phyloP scores from a whole-genome alignment of 2,888 invertebrate genomes.

The Andrena praecox region DNA sequence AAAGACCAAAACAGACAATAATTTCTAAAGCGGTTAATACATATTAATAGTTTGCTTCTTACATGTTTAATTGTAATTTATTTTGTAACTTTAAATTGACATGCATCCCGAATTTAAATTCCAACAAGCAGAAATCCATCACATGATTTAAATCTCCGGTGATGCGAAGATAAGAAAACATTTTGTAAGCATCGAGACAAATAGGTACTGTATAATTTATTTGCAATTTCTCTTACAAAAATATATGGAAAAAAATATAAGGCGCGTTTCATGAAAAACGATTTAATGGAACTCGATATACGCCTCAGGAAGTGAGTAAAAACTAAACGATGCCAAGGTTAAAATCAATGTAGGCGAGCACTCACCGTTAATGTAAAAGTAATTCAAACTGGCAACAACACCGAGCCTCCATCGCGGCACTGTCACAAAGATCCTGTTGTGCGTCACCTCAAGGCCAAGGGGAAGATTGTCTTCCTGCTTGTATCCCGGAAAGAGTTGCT shows the following conservation, averaged over 20 bases:
- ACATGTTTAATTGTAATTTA: too few relatives aligned
- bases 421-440: slow-evolving; percentile 89
- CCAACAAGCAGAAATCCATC: too few relatives aligned
- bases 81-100: too few relatives aligned
- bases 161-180: too few relatives aligned
- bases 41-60: too few relatives aligned
- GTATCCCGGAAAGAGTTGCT: slow-evolving; percentile 82
- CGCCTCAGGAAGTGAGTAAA: background rate
- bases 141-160: too few relatives aligned
- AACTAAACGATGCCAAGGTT: background rate
- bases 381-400: slow-evolving; percentile 91
- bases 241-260: background rate
- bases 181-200: too few relatives aligned
- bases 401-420: slow-evolving; percentile 92
- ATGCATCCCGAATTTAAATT: too few relatives aligned
- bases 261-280: too few relatives aligned
- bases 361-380: slow-evolving; percentile 90
- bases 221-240: background rate
- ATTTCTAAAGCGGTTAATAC: too few relatives aligned
- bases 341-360: background rate
- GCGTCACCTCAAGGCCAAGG: slow-evolving; percentile 90
- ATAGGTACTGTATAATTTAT: background rate
- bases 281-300: background rate
- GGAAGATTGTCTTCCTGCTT: slow-evolving; percentile 89
- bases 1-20: too few relatives aligned